phyloP scores from a whole-genome alignment of 2,888 invertebrate genomes.

The Coecobrya sp. region DNA sequence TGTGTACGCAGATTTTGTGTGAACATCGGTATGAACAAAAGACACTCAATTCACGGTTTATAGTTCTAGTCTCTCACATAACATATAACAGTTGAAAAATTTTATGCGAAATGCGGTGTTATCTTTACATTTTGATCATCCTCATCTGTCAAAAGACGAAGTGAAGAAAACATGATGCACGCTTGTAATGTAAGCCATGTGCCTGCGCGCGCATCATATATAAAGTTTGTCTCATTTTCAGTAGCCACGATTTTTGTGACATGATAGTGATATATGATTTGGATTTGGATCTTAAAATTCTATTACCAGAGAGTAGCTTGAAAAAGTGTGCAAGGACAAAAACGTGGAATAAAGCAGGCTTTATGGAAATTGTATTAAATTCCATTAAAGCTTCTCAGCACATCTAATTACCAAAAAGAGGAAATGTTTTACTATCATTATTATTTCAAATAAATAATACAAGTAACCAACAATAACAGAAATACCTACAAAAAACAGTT shows the following conservation, averaged over 20 bases:
- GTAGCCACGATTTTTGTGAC: conserved; percentile 23
- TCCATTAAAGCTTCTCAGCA: conserved; percentile 13
- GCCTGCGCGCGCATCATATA: neutral
- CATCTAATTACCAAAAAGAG: neutral
- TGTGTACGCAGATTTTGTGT: conserved; percentile 22
- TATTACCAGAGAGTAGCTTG: neutral
- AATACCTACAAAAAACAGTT: too few relatives aligned
- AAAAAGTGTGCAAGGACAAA: too few relatives aligned
- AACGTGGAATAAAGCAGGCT: neutral
- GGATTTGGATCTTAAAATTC: too few relatives aligned
- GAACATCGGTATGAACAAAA: conserved; percentile 18
- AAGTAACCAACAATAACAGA: conserved; percentile 14
- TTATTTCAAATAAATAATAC: neutral
- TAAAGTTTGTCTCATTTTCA: neutral
- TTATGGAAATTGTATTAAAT: conserved; percentile 19
- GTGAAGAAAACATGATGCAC: neutral
- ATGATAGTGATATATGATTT: neutral
- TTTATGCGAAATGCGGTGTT: neutral
- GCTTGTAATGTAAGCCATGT: neutral
- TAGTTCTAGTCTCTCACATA: conserved; percentile 2
- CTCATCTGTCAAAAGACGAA: neutral
- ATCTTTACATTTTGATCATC: neutral
- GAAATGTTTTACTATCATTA: neutral
- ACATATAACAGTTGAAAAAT: neutral
- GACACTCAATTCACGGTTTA: conserved; percentile 33